Evolutionary conservation across 30 jellyfish, hydroid and myxozoan species (phyloP), one percentile per base, ranked within the genome.

Genomic region (Catostylus mosaicus): DNA sequence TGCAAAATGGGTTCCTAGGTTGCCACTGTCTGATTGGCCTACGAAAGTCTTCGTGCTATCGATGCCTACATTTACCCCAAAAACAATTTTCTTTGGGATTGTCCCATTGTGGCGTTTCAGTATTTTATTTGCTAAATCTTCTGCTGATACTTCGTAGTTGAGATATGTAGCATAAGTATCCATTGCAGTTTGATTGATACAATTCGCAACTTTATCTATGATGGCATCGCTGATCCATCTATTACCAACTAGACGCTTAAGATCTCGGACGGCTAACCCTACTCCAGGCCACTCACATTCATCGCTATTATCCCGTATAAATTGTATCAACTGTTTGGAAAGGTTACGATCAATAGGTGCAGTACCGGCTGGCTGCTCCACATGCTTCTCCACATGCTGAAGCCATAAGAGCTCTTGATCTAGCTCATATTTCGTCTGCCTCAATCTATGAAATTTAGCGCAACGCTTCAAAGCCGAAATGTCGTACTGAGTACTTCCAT

Each of bases 281-380:
- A 54, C n/a, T 29, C 32, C n/a, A 32, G 67, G 67, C n/a, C 26
- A 54, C 67, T 54, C 67, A 18, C 26, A 32, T 19, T 54, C 26
- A 32, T 54, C n/a, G 67, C 32, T 29, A 29, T 32, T 54, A 19
- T 54, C 67, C 67, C 26, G 67, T 54, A 54, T 32, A 19, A 19
- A 19, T 54, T 29, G 8, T 19, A 54, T 54, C 67, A 54, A 54
- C n/a, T 54, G 32, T 29, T 32, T 29, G 67, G 67, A 29, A 54
- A 16, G n/a, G 26, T 54, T 16, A 19, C n/a, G n/a, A 54, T 54
- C 67, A 54, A 32, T 29, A 29, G 32, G n/a, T 3, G n/a, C 26
- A 19, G 67, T 54, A 54, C 67, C 67, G n/a, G 67, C 32, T 5
- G 67, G 67, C 32, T 54, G 67, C 67, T 54, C 67, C n/a, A 54